Percentiles rank a stretch among this genome's conserved stretches.
Evolutionary conservation across 2,113 vertebrate species (phyloP).

Genomic region (Spermophilus dauricus): DNA sequence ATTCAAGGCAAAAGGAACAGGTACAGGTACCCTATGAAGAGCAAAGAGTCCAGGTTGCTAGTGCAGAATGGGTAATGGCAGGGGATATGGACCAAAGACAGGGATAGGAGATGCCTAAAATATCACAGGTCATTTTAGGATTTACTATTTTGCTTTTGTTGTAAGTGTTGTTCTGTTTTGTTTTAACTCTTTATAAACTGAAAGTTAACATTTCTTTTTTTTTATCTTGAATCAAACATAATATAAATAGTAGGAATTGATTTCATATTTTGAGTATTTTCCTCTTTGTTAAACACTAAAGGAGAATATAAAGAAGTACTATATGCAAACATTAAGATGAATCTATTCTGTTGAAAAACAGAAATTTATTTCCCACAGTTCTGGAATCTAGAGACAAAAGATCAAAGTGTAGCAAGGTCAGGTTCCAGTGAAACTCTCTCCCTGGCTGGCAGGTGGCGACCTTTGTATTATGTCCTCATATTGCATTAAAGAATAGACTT

Average conservation of each 20-base stretch:
- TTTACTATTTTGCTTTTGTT: neutral
- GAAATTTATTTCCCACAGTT: neutral
- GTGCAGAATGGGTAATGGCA: neutral
- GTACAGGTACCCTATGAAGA: neutral
- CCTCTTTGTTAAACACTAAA: neutral
- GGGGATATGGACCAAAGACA: too few relatives aligned
- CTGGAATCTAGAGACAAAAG: neutral
- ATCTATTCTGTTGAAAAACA: neutral
- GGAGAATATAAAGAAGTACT: neutral
- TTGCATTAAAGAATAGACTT: neutral
- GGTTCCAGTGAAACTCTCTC: neutral
- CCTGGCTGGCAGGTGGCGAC: neutral
- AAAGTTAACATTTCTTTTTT: neutral
- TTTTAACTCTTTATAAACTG: neutral
- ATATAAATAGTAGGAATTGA: neutral
- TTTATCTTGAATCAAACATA: neutral
- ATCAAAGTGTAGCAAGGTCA: too few relatives aligned
- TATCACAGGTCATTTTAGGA: neutral
- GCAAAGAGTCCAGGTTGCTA: neutral
- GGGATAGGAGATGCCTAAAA: neutral
- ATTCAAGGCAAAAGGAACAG: neutral
- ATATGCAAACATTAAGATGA: neutral
- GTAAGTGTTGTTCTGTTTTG: neutral
- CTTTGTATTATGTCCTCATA: neutral
- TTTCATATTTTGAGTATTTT: neutral